These are phyloP conservation scores for Nycticebus coucang DNA, from an alignment of 2,113 vertebrate genomes.

Conservation along the genomic window DNA sequence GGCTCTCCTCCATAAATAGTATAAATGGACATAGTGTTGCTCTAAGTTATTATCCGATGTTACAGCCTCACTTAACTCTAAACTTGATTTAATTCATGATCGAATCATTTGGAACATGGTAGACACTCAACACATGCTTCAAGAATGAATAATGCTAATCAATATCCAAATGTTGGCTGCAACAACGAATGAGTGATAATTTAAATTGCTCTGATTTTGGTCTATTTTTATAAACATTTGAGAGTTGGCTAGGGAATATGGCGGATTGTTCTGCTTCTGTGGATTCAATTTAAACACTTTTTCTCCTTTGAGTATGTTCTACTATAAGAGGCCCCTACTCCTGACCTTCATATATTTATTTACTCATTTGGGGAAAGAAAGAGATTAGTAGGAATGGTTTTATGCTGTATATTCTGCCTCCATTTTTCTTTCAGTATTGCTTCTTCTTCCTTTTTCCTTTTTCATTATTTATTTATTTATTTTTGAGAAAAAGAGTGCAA, in stretches of 20 bases:
- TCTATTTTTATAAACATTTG: conserved; percentile 33
- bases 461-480: no score
- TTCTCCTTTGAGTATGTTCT: background rate
- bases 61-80: background rate
- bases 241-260: background rate
- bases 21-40: background rate
- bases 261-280: background rate
- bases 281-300: background rate
- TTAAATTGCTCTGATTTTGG: conserved; percentile 33
- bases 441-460: background rate
- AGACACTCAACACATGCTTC: background rate
- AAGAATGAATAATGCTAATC: background rate
- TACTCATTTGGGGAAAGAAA: fast-evolving
- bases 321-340: background rate
- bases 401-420: background rate
- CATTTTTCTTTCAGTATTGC: background rate
- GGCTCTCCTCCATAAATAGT: background rate
- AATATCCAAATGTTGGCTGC: background rate
- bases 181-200: conserved; percentile 23
- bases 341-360: background rate
- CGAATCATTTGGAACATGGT: background rate
- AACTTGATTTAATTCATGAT: background rate
- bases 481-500: no score
- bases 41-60: background rate
- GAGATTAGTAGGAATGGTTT: background rate